Percentiles rank a stretch among this genome's conserved stretches.
Evolutionary conservation across 1,140 invertebrate genomes (phyloP).

Genomic region (Scaptomyza pallida): DNA sequence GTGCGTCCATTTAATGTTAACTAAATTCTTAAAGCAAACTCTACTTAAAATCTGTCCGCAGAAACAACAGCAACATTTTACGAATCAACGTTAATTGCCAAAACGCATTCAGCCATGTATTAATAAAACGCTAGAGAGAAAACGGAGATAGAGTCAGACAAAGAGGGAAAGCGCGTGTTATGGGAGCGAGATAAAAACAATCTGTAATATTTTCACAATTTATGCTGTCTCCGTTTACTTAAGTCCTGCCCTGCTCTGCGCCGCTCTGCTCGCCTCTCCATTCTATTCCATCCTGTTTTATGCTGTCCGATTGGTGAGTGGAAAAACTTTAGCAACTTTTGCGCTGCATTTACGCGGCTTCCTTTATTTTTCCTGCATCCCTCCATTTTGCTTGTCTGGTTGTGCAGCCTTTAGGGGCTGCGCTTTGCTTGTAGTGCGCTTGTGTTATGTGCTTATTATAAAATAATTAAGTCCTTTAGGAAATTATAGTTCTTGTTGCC

Average conservation of each 20-base stretch:
- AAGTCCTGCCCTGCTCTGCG: slow-evolving; percentile 14
- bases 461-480: slow-evolving; percentile 82
- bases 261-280: slow-evolving; percentile 4
- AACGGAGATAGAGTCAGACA: not conserved
- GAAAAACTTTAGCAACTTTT: slow-evolving; percentile 71
- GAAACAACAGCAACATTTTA: slow-evolving; percentile 32
- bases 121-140: slow-evolving; percentile 42
- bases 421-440: slow-evolving; percentile 26
- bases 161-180: not conserved
- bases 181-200: slow-evolving; percentile 52
- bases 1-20: slow-evolving; percentile 25
- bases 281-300: not conserved
- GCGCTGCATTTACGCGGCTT: slow-evolving; percentile 67
- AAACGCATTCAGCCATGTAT: slow-evolving; percentile 43
- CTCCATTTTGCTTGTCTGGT: not conserved
- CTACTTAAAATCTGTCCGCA: slow-evolving; percentile 9
- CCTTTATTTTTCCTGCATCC: slow-evolving; percentile 34
- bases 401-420: slow-evolving; percentile 27
- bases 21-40: not conserved
- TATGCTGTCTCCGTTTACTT: slow-evolving; percentile 41
- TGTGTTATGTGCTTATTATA: slow-evolving; percentile 79
- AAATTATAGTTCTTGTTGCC: slow-evolving; percentile 74
- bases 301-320: slow-evolving; percentile 60
- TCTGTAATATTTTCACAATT: slow-evolving; percentile 70
- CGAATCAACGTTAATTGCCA: slow-evolving; percentile 70